Evolutionary conservation across 2,888 invertebrate species (phyloP), one percentile per base, ranked within the genome.

Genomic region (Steromphala cineraria): DNA sequence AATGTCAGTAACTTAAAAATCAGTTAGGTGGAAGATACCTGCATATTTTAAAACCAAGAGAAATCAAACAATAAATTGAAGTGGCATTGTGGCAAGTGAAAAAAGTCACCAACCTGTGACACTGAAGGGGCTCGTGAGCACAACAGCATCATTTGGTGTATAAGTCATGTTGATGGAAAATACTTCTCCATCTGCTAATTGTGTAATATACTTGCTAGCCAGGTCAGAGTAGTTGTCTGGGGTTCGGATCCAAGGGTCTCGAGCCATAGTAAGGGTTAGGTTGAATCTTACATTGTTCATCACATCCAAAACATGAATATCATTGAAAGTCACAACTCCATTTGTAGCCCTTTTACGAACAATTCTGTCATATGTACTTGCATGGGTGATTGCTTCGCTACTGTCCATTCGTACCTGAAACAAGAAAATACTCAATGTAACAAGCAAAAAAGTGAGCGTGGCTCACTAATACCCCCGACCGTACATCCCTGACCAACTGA

Each of bases 351-450:
- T 77, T 46, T 86, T 78, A 79, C 85, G 78, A 5, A 83, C 79
- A 13, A 87, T 83, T 28, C 78, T 80, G 53, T 82, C 80, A 24
- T 83, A 74, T n/a, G 76, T 81, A 17, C 82, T 82, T 75, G 31
- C 46, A 67, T 85, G 82, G 67, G 67, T 71, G 0, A 79, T 79
- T 13, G 79, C 80, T 67, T 83, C 78, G 24, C 77, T 53, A 40
- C 88, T 87, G 19, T 79, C 78, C 67, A 88, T 67, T 53, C 88
- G 82, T 28, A 84, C 82, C 86, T 87, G 67, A 31, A 81, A 84
- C 19, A 78, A 46, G 1, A 74, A n/a, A 46, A 46, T 46, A 1
- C 46, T 46, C 10, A 36, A 36, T 36, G 36, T 36, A 36, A 7
- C 36, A 36, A 7, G 36, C 7, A 36, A n/a, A n/a, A n/a, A n/a